phyloP scores from a whole-genome alignment of 92 coral and sea anemone species.

The Phenganax subtilis region DNA sequence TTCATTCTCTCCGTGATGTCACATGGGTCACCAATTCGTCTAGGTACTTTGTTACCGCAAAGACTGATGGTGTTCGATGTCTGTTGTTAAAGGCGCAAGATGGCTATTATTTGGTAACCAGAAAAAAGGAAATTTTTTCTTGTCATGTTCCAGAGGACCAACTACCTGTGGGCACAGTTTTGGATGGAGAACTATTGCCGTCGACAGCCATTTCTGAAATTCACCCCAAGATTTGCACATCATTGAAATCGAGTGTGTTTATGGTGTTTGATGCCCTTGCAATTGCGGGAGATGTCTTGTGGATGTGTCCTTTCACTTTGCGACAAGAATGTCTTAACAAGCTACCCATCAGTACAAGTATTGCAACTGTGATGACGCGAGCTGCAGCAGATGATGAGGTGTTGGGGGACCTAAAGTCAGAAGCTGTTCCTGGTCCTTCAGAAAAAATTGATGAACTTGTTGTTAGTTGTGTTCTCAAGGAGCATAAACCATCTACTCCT shows the following conservation, averaged over 20 bases:
- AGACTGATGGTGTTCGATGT: conserved; percentile 28
- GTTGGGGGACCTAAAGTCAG: neutral
- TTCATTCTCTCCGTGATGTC: conserved; percentile 24
- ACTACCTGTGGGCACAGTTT: conserved; percentile 5
- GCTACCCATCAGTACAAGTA: conserved; percentile 6
- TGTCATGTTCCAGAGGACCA: conserved; percentile 3
- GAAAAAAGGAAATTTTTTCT: conserved; percentile 30
- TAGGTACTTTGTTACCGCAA: conserved; percentile 20
- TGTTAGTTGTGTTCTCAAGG: conserved; percentile 13
- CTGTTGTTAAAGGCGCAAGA: conserved; percentile 5
- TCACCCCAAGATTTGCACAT: conserved; percentile 1
- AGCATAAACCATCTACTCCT: neutral
- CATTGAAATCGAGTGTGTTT: conserved; percentile 4
- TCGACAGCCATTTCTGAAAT: conserved; percentile 15
- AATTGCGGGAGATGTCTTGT: conserved; percentile 4
- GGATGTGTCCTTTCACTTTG: conserved; percentile 27
- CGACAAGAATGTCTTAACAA: neutral
- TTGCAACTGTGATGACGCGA: conserved; percentile 10
- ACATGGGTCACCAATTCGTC: conserved; percentile 26
- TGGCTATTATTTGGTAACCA: neutral
- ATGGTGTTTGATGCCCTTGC: conserved; percentile 29
- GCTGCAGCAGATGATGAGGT: neutral
- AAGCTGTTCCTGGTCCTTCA: neutral
- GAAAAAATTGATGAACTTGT: neutral
- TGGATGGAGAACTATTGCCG: conserved; percentile 31